Base-by-base conservation (phyloP, 2,888 invertebrate species). In the Biston stratarius region DNA sequence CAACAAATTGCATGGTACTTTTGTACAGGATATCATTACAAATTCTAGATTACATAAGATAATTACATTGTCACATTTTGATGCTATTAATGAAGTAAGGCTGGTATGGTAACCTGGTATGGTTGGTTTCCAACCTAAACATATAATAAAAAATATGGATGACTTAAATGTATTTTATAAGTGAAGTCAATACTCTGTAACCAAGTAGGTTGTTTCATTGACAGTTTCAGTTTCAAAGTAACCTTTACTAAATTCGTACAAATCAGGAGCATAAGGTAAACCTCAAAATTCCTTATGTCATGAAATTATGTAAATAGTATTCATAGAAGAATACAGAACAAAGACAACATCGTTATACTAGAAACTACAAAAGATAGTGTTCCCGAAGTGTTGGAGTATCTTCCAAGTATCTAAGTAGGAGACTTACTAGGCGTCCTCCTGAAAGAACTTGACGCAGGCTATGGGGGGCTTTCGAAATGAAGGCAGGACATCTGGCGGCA, bases 391-490 rank as follows among this genome's bases (percentile, higher is more conserved):
- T 49, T 36, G 12, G 40, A 45, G 15, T 40, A 15, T 44, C 6
- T 36, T n/a, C 9, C 9, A 10, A 36, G 14, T 36, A 11, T 44
- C n/a, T 14, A 42, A 58, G 33, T 53, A 59, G 49, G 12, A 45
- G 77, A 95, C 97, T 96, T 95, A 98, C 98, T 95, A 97, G 71
- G 95, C 94, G 81, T 96, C 96, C 90, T 98, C 98, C 85, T 97
- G 96, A 87, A 97, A 97, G 90, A 97, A 98, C 85, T 97, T 96
- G 57, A 98, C 97, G 78, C 96, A 96, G 61, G 96, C 97, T 76
- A 97, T 95, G n/a, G 97, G 96, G 74, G 95, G 95, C 82, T 96
- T 96, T 79, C 95, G 94, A 80, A 96, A 95, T 62, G 96, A 95
- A 55, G 90, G 88, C 69, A 96, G 89, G 75, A 96, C 93, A 81